Evolutionary conservation across 2,888 invertebrate species (phyloP).

Genomic region (Aphidoletes aphidimyza): DNA sequence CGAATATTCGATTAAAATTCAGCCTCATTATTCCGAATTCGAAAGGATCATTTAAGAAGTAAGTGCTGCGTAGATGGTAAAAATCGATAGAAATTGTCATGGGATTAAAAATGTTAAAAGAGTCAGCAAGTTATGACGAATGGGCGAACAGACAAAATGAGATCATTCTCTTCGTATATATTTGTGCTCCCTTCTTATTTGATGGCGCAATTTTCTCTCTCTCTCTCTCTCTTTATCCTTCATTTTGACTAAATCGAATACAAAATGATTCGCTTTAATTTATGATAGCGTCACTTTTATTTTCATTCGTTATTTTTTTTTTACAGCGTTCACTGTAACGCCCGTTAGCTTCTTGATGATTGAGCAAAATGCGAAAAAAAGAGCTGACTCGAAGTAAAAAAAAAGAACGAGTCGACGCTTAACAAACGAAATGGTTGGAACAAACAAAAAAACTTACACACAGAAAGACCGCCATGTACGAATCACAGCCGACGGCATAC

Average conservation of each 20-base stretch:
- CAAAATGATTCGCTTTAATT: constrained; percentile 2
- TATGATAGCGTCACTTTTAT: constrained; percentile 25
- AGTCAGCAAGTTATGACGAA: not conserved
- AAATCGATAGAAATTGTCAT: not conserved
- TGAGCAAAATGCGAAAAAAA: constrained; percentile 20
- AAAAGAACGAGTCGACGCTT: not conserved
- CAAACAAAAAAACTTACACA: not conserved
- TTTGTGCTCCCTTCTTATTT: not conserved
- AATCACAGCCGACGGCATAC: not conserved
- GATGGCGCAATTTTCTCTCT: not conserved
- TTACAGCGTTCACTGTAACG: not conserved
- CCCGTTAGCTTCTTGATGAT: constrained; percentile 35
- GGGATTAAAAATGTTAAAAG: not conserved
- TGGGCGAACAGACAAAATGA: not conserved
- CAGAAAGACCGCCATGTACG: not conserved
- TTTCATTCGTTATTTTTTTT: not conserved
- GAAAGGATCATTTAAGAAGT: not conserved
- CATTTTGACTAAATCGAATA: constrained; percentile 1
- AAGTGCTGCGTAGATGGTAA: not conserved
- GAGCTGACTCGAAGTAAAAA: constrained; percentile 1
- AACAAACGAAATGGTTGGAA: not conserved
- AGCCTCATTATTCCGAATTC: not conserved
- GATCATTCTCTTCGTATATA: not conserved
- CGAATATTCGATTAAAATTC: constrained; percentile 4
- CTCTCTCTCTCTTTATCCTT: not conserved